Evolutionary conservation across 2,113 vertebrate genomes (phyloP), one percentile per base, ranked within the genome.

Genomic region (Labeo rohita): DNA sequence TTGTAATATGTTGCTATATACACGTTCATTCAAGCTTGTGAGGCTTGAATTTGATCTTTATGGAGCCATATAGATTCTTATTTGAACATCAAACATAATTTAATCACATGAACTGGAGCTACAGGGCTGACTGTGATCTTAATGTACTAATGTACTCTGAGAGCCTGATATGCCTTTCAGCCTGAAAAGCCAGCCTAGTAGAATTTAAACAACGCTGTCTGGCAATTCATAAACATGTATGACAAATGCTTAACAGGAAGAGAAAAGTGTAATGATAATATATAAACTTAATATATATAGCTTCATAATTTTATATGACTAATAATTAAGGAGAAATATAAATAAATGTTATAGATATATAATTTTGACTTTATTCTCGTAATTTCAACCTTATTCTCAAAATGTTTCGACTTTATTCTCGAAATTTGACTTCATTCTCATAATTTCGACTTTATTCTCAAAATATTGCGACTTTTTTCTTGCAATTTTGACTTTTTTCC

Each of bases 71-170:
- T 75, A 75, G 11, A 75, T 75, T 75, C 68, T 72, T 18, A 72
- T 72, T 45, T 45, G 39, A 72, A 45, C 68, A 45, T 45, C 68
- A 28, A 2, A 21, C 10, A 4, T 49, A 49, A 75, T 75, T 47
- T 23, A 75, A 49, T 75, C 6, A 28, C 72, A 49, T 75, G 21
- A 49, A 11, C n/a, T 75, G 72, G 72, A 75, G 43, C 45, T 49
- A 75, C 68, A 45, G 68, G 68, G 68, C 68, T n/a, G 68, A 72
- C 39, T 45, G 28, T 21, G 72, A 49, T 49, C 72, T 21, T 75
- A 75, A 47, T 75, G 72, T 75, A 28, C 72, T 75, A 49, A 50
- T 75, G 72, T 23, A 75, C n/a, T 49, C 72, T 8, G 72, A 75
- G 45, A 75, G 45, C 72, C 45, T n/a, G 16, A 73, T 45, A 47